Conservation (phyloP, 2,113 vertebrate species). For the Xyrauchen texanus region DNA sequence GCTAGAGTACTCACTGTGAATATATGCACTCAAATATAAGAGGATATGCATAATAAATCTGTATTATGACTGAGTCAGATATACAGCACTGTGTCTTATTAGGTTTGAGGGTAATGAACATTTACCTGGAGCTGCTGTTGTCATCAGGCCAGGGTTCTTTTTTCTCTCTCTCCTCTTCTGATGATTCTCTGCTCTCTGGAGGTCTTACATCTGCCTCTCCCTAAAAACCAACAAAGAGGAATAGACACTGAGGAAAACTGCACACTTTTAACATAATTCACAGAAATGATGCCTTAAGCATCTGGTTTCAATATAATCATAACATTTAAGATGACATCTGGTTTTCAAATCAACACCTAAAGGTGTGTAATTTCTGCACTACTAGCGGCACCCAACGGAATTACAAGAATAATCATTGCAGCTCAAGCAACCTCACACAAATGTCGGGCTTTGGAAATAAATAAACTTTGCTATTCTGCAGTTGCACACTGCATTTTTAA, state of each 20-base stretch:
- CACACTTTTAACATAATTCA: not conserved
- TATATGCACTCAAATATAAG: not conserved
- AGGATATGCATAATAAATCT: not conserved
- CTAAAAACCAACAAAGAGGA: conserved; percentile 36
- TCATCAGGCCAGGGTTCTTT: conserved; percentile 95
- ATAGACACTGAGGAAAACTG: not conserved
- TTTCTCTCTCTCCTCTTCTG: conserved; percentile 87
- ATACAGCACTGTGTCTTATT: not conserved
- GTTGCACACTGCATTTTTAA: too few species aligned
- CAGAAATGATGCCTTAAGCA: too few species aligned
- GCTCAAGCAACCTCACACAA: too few species aligned
- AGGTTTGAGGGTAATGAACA: not conserved
- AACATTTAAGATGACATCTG: too few species aligned
- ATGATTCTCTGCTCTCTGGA: conserved; percentile 87
- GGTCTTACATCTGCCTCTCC: conserved; percentile 87
- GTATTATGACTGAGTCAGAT: not conserved
- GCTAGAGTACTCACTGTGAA: conserved; percentile 91
- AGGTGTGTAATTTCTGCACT: too few species aligned
- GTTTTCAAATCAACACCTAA: too few species aligned
- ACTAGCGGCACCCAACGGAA: too few species aligned
- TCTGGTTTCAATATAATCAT: too few species aligned
- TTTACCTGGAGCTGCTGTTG: conserved; percentile 92
- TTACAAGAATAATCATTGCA: too few species aligned
- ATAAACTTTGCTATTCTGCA: too few species aligned
- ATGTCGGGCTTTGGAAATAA: too few species aligned